Percentiles rank a stretch among this genome's conserved stretches.
phyloP scores from a whole-genome alignment of 1,140 invertebrate species.

The Drosophila tropicalis region DNA sequence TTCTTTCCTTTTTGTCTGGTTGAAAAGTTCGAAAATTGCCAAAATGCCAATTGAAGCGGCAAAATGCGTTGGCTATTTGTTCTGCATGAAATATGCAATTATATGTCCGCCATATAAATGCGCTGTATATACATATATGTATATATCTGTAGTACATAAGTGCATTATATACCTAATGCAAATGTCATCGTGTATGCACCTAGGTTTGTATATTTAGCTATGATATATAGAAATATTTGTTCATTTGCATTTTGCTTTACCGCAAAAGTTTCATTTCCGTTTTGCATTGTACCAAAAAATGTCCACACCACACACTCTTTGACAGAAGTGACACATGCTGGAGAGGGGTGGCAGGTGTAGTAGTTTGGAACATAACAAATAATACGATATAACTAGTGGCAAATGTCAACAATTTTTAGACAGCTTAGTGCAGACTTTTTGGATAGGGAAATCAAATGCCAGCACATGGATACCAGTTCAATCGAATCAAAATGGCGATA shows the following conservation, averaged over 20 bases:
- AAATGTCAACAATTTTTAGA: conserved; percentile 56
- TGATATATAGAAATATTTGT: conserved; percentile 24
- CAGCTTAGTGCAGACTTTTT: conserved; percentile 16
- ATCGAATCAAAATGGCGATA: not conserved
- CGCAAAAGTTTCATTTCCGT: conserved; percentile 72
- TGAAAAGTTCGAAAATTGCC: conserved; percentile 60
- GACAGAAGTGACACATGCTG: not conserved
- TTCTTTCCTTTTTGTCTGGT: not conserved
- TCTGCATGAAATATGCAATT: conserved; percentile 66
- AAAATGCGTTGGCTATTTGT: conserved; percentile 40
- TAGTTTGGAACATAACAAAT: conserved; percentile 36
- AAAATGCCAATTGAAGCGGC: conserved; percentile 58
- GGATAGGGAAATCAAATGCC: not conserved
- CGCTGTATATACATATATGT: conserved; percentile 6
- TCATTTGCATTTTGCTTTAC: conserved; percentile 54
- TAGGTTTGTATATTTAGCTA: conserved; percentile 5
- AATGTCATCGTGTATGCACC: not conserved
- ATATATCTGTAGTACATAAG: conserved; percentile 3
- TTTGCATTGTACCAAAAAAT: conserved; percentile 28
- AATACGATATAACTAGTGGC: conserved; percentile 56
- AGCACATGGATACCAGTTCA: not conserved
- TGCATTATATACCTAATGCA: conserved; percentile 12
- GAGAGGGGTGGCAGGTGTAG: not conserved
- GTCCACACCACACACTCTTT: not conserved
- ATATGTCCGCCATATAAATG: conserved; percentile 42